Evolutionary conservation across 2,888 invertebrate genomes (phyloP), one percentile per base, ranked within the genome.

Genomic region (Trisateles emortualis): DNA sequence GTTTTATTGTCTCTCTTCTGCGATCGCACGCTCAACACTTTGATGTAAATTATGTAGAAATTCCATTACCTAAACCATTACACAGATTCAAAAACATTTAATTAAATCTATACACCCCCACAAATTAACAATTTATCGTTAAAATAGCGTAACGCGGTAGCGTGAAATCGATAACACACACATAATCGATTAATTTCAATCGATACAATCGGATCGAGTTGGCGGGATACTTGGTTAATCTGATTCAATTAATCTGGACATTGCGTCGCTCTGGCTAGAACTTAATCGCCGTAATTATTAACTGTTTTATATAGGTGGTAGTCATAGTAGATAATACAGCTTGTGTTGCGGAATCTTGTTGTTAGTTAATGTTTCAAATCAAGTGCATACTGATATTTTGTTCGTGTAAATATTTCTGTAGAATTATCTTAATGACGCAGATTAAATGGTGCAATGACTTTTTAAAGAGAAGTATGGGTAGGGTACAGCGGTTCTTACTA

Each of bases 181-280:
- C 56, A 60, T 59, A 68, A 72, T 64, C 72, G 65, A 68, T 67
- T 66, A 63, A 64, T 66, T 67, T 62, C 50, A 56, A 62, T 69
- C 75, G 74, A 73, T 74, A 68, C 63, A 71, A 77, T 74, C 73
- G 59, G 57, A 71, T 76, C 67, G 70, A 66, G 66, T 74, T 67
- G 60, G 50, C 63, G 68, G 68, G 73, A 74, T 74, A 76, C 73
- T 74, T 77, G 61, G 76, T 77, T 83, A 84, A 87, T 87, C 86
- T 77, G 63, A 73, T 55, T 71, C 81, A 82, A 85, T 87, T 83
- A 80, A 87, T 86, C 83, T 82, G 70, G 77, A 79, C 68, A 72
- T 64, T 54, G 57, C 75, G 46, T 68, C 69, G 64, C 50, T 60
- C 55, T 57, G 59, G 66, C 59, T 52, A 53, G 50, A 47, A 62